Conservation (phyloP, 2,797 vertebrate genomes). For the Chloroceryle inda region DNA sequence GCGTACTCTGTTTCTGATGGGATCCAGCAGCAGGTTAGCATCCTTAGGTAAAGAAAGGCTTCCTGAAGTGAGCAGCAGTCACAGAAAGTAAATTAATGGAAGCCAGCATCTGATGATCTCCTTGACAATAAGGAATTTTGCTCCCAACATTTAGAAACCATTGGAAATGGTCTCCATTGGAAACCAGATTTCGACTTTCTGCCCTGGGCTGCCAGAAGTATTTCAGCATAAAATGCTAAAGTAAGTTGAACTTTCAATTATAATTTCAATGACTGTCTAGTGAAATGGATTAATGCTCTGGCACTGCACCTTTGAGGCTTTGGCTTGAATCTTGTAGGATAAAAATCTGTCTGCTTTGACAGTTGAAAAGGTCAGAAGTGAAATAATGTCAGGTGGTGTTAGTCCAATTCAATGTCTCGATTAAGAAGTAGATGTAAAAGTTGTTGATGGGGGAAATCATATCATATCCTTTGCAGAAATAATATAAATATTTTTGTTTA, state of each 20-base stretch:
- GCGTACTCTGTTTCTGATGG: slow-evolving; percentile 55
- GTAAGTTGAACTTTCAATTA: slow-evolving; percentile 85
- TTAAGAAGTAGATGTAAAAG: slow-evolving; percentile 69
- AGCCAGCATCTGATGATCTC: slow-evolving; percentile 66
- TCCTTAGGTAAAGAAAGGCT: slow-evolving; percentile 77
- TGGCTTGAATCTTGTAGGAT: slow-evolving; percentile 75
- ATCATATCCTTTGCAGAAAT: not conserved
- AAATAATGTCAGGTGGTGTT: slow-evolving; percentile 75
- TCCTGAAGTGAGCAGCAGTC: slow-evolving; percentile 71
- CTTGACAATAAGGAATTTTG: slow-evolving; percentile 76
- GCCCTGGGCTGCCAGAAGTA: slow-evolving; percentile 81
- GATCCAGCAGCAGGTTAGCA: slow-evolving; percentile 62
- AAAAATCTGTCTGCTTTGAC: slow-evolving; percentile 83
- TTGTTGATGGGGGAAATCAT: slow-evolving; percentile 21
- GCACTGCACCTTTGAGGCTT: slow-evolving; percentile 80
- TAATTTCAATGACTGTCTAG: slow-evolving; percentile 82
- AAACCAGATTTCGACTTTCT: slow-evolving; percentile 82
- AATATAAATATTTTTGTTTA: not conserved
- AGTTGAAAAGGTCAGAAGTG: slow-evolving; percentile 82
- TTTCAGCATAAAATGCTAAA: slow-evolving; percentile 82
- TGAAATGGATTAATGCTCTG: slow-evolving; percentile 81
- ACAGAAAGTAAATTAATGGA: slow-evolving; percentile 76
- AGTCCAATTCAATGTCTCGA: slow-evolving; percentile 63
- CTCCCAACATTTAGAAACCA: slow-evolving; percentile 77
- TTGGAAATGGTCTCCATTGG: slow-evolving; percentile 76